Evolutionary conservation across 1,140 invertebrate genomes (phyloP).

Genomic region (Spodoptera frugiperda): DNA sequence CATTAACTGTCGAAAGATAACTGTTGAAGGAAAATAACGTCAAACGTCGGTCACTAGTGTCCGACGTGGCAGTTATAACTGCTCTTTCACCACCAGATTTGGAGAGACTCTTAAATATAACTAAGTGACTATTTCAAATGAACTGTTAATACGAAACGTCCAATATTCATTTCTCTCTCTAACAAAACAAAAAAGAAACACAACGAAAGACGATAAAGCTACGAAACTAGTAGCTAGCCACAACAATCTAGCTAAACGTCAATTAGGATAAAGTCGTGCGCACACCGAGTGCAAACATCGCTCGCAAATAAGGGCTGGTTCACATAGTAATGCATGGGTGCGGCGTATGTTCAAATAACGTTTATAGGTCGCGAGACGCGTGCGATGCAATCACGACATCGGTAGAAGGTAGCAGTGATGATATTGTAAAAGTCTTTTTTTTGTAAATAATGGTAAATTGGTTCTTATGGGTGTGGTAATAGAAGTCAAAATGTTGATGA

Average conservation of each 20-base stretch:
- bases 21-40: too few species aligned
- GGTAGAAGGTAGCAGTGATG: not conserved
- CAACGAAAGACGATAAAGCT: constrained; percentile 7
- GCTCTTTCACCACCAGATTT: too few species aligned
- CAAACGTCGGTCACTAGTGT: too few species aligned
- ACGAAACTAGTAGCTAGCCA: constrained; percentile 5
- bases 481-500: too few species aligned
- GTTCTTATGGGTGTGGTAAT: not conserved
- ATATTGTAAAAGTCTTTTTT: constrained; percentile 5
- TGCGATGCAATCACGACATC: constrained; percentile 33
- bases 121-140: too few species aligned
- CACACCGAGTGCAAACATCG: constrained; percentile 67
- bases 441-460: not conserved
- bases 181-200: not conserved
- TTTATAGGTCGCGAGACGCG: constrained; percentile 40
- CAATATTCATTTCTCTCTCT: too few species aligned
- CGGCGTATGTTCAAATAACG: constrained; percentile 32
- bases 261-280: constrained; percentile 73
- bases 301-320: constrained; percentile 68
- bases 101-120: too few species aligned
- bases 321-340: constrained; percentile 54
- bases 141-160: too few species aligned
- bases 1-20: too few species aligned
- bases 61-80: too few species aligned
- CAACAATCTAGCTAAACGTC: constrained; percentile 56